Conservation (phyloP, 2,888 invertebrate genomes). For the Caenorhabditis japonica region DNA sequence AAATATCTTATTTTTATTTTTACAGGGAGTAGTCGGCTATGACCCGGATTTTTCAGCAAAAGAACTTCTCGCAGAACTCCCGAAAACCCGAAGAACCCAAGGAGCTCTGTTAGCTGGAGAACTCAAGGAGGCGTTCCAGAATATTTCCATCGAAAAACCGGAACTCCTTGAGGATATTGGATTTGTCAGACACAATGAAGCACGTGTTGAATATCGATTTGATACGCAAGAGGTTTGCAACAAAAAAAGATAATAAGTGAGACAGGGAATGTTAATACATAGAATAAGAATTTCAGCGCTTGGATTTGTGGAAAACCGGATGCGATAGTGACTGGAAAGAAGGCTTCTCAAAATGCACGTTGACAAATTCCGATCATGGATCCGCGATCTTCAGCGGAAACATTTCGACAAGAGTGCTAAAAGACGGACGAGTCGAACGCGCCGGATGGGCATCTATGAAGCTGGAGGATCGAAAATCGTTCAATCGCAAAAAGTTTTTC, state of each 20-base stretch:
- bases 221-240: slow-evolving; percentile 63
- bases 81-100: slow-evolving; percentile 61
- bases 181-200: slow-evolving; percentile 65
- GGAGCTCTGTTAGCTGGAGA: slow-evolving; percentile 58
- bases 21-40: slow-evolving; percentile 61
- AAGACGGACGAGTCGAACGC: slow-evolving; percentile 72
- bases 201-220: slow-evolving; percentile 69
- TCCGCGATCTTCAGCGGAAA: slow-evolving; percentile 69
- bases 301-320: slow-evolving; percentile 69
- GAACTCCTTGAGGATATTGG: slow-evolving; percentile 63
- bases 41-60: slow-evolving; percentile 65
- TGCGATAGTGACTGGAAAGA: slow-evolving; percentile 75
- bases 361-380: slow-evolving; percentile 61
- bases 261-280: not conserved
- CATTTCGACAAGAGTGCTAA: slow-evolving; percentile 59
- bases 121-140: slow-evolving; percentile 41
- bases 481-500: slow-evolving; percentile 69
- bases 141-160: slow-evolving; percentile 51
- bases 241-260: not conserved
- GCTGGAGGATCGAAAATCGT: slow-evolving; percentile 65
- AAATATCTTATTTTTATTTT: not conserved
- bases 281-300: slow-evolving; percentile 41
- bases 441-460: slow-evolving; percentile 76
- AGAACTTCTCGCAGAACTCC: slow-evolving; percentile 64
- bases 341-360: slow-evolving; percentile 70